These are phyloP conservation scores for Scomber japonicus DNA, from an alignment of 2,113 vertebrate species.

Conservation along the genomic window DNA sequence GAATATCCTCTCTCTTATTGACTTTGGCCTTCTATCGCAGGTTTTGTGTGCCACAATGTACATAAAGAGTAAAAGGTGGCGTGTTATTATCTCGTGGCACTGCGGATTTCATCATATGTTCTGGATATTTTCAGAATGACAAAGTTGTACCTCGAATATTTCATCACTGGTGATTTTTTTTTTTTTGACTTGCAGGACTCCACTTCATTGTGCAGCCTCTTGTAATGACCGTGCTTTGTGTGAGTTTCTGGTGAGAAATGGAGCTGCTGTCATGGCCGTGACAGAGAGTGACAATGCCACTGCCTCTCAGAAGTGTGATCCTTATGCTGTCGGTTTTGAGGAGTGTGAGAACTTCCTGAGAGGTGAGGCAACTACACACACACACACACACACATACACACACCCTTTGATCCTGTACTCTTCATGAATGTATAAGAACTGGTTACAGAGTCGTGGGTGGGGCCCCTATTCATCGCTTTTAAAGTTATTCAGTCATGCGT, in stretches of 20 bases:
- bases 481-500: too few relatives aligned
- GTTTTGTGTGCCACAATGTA: neutral
- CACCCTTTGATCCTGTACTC: neutral
- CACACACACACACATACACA: slow-evolving; percentile 2
- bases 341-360: slow-evolving; percentile 90
- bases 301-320: slow-evolving; percentile 92
- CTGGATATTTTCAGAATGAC: neutral
- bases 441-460: too few relatives aligned
- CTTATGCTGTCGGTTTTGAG: slow-evolving; percentile 86
- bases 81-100: neutral
- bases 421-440: too few relatives aligned
- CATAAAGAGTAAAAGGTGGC: neutral
- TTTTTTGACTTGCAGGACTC: slow-evolving; percentile 84
- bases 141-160: neutral
- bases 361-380: slow-evolving; percentile 76
- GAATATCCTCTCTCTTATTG: too few relatives aligned
- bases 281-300: slow-evolving; percentile 90
- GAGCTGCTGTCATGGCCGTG: slow-evolving; percentile 89
- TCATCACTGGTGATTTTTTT: neutral
- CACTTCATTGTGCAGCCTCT: slow-evolving; percentile 91
- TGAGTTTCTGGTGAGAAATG: slow-evolving; percentile 89
- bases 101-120: neutral
- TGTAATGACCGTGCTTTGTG: slow-evolving; percentile 92
- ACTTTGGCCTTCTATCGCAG: neutral
- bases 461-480: too few relatives aligned